phyloP scores from a whole-genome alignment of 2,797 vertebrate species.

The Acestrorhynchus altus region DNA sequence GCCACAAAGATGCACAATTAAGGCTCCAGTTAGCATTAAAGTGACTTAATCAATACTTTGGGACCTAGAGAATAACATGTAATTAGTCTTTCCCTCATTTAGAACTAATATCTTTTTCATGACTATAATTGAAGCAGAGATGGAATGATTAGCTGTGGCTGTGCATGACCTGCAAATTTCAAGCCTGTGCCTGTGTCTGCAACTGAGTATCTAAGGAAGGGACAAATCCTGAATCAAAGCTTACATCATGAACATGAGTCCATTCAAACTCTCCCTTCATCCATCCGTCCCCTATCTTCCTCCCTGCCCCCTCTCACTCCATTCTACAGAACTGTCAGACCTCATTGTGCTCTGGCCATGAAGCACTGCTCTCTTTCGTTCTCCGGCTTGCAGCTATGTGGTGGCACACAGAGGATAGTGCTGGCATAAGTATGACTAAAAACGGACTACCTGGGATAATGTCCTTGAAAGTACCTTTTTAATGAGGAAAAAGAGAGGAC shows the following conservation, averaged over 20 bases:
- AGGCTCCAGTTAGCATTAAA: not conserved
- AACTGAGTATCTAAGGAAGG: not conserved
- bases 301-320: not conserved
- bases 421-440: not conserved
- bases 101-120: slow-evolving; percentile 11
- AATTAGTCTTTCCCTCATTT: slow-evolving; percentile 7
- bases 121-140: not conserved
- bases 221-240: not conserved
- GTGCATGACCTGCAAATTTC: slow-evolving; percentile 1
- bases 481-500: too few relatives aligned
- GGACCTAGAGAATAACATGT: not conserved
- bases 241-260: slow-evolving; percentile 28
- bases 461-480: not conserved
- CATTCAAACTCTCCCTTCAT: slow-evolving; percentile 9
- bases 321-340: slow-evolving; percentile 34
- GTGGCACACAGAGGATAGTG: slow-evolving; percentile 24
- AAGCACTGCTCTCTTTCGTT: slow-evolving; percentile 25
- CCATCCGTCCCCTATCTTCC: not conserved
- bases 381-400: slow-evolving; percentile 19
- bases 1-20: not conserved
- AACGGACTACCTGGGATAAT: not conserved
- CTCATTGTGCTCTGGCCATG: slow-evolving; percentile 15
- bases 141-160: not conserved
- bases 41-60: slow-evolving; percentile 11
- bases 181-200: not conserved